These are phyloP conservation scores for Acridotheres tristis DNA, from an alignment of 2,797 vertebrate species.

Conservation along the genomic window DNA sequence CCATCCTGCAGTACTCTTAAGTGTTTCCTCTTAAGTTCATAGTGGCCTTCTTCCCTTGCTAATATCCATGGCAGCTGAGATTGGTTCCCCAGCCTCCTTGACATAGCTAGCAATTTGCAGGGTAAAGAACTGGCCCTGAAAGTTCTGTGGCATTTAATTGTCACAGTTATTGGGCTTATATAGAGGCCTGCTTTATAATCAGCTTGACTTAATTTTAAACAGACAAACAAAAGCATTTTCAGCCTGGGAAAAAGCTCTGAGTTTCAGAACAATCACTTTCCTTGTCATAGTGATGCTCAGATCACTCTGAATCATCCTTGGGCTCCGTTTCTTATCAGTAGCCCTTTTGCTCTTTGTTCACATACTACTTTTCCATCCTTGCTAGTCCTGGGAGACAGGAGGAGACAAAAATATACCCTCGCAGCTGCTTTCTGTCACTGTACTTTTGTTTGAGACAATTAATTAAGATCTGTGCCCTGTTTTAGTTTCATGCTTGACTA, in stretches of 20 bases:
- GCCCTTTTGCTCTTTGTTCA: not conserved
- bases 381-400: not conserved
- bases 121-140: not conserved
- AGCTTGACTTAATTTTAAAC: not conserved
- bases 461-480: not conserved
- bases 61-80: not conserved
- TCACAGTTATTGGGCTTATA: not conserved
- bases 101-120: not conserved
- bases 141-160: not conserved
- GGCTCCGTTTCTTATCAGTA: not conserved
- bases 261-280: not conserved
- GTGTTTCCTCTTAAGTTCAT: not conserved
- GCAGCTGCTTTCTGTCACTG: not conserved
- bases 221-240: not conserved
- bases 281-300: not conserved
- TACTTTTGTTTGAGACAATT: not conserved
- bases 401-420: not conserved
- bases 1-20: not conserved
- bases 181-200: not conserved
- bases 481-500: not conserved
- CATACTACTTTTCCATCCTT: not conserved
- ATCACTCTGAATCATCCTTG: not conserved
- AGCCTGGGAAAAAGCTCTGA: not conserved
- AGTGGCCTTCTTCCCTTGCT: not conserved
- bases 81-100: not conserved